phyloP scores from a whole-genome alignment of 2,888 invertebrate genomes.

The Phorcus lineatus region DNA sequence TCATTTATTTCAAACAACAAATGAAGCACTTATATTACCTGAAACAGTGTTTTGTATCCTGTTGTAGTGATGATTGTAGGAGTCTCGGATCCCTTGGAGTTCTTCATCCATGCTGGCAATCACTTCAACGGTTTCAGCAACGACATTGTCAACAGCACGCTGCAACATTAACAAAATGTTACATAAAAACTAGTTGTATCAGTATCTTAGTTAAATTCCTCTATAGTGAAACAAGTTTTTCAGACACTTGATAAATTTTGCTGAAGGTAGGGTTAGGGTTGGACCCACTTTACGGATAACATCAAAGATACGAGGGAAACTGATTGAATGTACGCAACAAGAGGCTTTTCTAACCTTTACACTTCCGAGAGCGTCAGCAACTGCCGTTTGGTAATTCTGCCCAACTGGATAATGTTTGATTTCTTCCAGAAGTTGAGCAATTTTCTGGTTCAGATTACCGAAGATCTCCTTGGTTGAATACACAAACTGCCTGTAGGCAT shows the following conservation, averaged over 20 bases:
- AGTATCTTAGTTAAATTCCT: no score
- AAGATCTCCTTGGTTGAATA: not conserved
- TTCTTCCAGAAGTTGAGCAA: not conserved
- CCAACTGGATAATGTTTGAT: not conserved
- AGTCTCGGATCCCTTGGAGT: not conserved
- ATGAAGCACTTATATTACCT: not conserved
- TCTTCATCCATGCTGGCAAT: constrained; percentile 1
- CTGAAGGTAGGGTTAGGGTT: no score
- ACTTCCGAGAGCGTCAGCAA: not conserved
- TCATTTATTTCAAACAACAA: not conserved
- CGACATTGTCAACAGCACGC: not conserved
- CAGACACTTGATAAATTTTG: no score
- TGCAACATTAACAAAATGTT: not conserved
- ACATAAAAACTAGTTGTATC: no score
- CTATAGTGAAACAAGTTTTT: no score
- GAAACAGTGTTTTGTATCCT: not conserved
- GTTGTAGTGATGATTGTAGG: constrained; percentile 3
- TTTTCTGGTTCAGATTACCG: not conserved
- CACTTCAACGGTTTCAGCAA: not conserved
- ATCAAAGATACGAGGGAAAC: no score
- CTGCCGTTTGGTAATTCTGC: not conserved
- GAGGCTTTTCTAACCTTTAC: not conserved
- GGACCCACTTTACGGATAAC: not conserved
- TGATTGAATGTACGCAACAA: not conserved
- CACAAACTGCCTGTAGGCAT: not conserved